These are phyloP conservation scores for Hydropotes inermis DNA, from an alignment of 2,113 vertebrate species.

Conservation along the genomic window DNA sequence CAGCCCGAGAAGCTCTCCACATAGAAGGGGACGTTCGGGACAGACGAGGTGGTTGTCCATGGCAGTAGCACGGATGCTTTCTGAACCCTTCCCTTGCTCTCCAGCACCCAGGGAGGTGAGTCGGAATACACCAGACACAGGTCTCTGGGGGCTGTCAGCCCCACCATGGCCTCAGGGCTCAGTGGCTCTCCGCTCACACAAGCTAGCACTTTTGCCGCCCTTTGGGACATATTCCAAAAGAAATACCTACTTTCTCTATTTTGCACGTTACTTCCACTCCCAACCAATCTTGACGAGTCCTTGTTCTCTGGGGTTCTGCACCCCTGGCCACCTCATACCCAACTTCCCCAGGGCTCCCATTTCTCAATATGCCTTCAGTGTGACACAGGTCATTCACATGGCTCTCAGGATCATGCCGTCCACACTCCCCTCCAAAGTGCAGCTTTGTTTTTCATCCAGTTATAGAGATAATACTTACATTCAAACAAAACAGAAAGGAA, in stretches of 20 bases:
- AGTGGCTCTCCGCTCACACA: background rate
- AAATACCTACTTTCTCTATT: background rate
- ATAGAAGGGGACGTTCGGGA: rapidly evolving
- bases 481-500: background rate
- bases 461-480: background rate
- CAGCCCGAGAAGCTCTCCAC: too few relatives aligned
- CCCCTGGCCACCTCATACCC: rapidly evolving
- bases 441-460: background rate
- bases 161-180: background rate
- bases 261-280: background rate
- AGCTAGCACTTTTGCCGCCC: background rate
- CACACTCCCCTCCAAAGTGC: background rate
- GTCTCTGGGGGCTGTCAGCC: rapidly evolving
- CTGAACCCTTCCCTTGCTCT: rapidly evolving
- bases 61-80: background rate
- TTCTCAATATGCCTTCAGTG: background rate
- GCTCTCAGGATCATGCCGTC: background rate
- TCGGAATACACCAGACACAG: background rate
- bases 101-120: background rate
- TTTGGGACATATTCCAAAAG: background rate
- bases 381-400: background rate
- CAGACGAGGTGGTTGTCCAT: background rate
- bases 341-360: background rate
- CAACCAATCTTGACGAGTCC: background rate
- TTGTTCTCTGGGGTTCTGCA: background rate